phyloP scores from a whole-genome alignment of 2,113 vertebrate genomes.

The Neotragus moschatus region DNA sequence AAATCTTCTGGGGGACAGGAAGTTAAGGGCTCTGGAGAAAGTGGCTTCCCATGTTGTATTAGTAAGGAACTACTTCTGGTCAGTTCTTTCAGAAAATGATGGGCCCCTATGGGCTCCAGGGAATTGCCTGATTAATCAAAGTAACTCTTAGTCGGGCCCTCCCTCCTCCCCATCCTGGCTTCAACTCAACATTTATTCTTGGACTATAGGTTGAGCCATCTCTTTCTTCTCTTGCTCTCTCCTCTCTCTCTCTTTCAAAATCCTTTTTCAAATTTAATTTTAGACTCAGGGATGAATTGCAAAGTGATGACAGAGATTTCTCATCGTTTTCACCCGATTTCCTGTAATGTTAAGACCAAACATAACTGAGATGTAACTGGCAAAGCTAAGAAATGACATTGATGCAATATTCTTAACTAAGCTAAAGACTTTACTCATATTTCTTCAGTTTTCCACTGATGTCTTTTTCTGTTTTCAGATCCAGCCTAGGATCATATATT shows the following conservation, averaged over 20 bases:
- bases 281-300: background rate
- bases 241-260: background rate
- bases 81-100: background rate
- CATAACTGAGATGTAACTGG: background rate
- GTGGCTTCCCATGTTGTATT: background rate
- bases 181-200: background rate
- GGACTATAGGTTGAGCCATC: background rate
- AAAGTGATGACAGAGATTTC: background rate
- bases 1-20: background rate
- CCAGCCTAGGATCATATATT: background rate
- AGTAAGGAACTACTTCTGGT: background rate
- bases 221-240: background rate
- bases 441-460: background rate
- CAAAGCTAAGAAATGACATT: background rate
- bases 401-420: background rate
- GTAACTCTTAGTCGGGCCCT: background rate
- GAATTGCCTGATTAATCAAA: background rate
- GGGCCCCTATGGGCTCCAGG: background rate
- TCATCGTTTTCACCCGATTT: background rate
- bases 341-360: background rate
- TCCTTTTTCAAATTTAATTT: background rate
- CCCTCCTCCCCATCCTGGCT: background rate
- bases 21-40: background rate
- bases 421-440: background rate
- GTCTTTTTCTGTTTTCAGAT: background rate